Evolutionary conservation across 2,113 vertebrate species (phyloP), one percentile per base, ranked within the genome.

Genomic region (Trichomycterus rosablanca): DNA sequence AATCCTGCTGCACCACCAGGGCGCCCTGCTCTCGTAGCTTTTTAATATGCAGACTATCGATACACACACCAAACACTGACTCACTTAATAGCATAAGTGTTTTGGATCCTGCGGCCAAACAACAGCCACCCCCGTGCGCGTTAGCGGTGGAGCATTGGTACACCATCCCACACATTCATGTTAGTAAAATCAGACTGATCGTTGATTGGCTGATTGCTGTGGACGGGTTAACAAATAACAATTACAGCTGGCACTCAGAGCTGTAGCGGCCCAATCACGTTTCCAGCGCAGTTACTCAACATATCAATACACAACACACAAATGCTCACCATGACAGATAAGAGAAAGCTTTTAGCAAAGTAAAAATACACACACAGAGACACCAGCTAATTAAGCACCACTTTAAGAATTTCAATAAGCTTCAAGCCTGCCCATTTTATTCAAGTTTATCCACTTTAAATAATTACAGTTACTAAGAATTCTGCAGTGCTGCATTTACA

Each of bases 211-310:
- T 48, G 46, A 52, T 48, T 1, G 30, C n/a, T 56, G 26, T 42
- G 67, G 44, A 50, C 8, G 4, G 39, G n/a, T 56, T 63, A 63
- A 69, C 59, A 48, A 37, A 40, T 45, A 15, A 42, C 16, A 63
- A 45, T 63, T 48, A 63, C 10, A 12, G 15, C 67, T 70, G 67
- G 67, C 61, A 51, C 46, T 15, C 30, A 45, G 12, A 14, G 7
- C 20, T 16, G 22, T 16, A 18, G 37, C 24, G 12, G 45, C 64
- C 64, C 48, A 42, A 18, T 24, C 67, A 60, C 64, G 28, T 64
- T 59, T 42, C 53, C n/a, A 19, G 37, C 37, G 50, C 16, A 30
- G 44, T 48, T 40, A 43, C 10, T 32, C n/a, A 32, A 30, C 42
- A 18, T 43, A 19, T 39, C 28, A 46, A 10, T 15, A 48, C 51